These are phyloP conservation scores for Rutilus rutilus DNA, from an alignment of 2,113 vertebrate genomes.

Conservation along the genomic window DNA sequence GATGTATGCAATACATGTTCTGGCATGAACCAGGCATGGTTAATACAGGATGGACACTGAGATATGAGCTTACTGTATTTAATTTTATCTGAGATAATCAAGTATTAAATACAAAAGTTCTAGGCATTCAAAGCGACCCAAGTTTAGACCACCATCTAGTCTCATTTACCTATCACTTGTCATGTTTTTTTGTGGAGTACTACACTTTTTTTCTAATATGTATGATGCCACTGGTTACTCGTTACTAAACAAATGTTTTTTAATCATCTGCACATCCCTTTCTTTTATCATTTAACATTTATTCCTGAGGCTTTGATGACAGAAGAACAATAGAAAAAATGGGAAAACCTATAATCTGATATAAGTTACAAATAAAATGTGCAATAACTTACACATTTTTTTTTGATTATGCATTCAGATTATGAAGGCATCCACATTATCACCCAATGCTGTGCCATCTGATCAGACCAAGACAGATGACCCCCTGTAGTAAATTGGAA, in stretches of 20 bases:
- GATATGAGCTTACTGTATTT: neutral
- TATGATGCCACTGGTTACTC: too few relatives aligned
- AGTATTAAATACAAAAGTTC: neutral
- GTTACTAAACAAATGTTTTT: too few relatives aligned
- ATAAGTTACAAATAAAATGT: neutral
- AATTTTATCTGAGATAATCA: neutral
- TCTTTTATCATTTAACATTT: too few relatives aligned
- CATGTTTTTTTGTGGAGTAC: too few relatives aligned
- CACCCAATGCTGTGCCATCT: neutral
- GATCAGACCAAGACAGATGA: neutral
- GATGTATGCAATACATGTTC: slow-evolving; percentile 15
- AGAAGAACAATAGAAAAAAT: too few relatives aligned
- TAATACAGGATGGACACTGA: neutral
- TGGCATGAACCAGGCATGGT: slow-evolving; percentile 9
- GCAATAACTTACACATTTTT: too few relatives aligned
- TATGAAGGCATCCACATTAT: neutral
- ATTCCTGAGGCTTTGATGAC: too few relatives aligned
- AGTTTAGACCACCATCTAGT: neutral
- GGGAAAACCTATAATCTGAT: too few relatives aligned
- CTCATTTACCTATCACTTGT: neutral
- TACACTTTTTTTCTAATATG: too few relatives aligned
- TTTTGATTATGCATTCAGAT: neutral
- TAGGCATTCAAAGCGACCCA: neutral
- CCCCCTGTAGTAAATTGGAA: neutral
- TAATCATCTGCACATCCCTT: too few relatives aligned